Conservation (phyloP, 2,797 vertebrate species). For the Caiman crocodilus region DNA sequence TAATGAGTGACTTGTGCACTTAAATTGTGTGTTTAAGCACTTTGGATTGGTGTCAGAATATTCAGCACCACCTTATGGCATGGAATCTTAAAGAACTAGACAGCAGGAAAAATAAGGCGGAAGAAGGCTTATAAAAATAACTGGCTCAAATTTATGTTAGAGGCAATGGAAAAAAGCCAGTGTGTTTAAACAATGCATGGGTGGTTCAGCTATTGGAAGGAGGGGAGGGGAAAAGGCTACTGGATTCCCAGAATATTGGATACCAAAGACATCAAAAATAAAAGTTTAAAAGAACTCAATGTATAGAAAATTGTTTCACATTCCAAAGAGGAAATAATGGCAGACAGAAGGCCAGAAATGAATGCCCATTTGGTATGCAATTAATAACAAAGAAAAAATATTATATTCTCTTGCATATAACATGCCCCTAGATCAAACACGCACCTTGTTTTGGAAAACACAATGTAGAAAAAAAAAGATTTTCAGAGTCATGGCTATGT, state of each 20-base stretch:
- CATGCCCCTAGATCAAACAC: too few species aligned
- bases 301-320: neutral
- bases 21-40: neutral
- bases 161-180: neutral
- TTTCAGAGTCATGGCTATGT: too few species aligned
- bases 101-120: neutral
- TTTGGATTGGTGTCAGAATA: neutral
- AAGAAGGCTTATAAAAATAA: neutral
- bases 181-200: neutral
- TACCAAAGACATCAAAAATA: neutral
- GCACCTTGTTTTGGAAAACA: too few species aligned
- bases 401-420: too few species aligned
- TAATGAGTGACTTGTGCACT: neutral
- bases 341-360: neutral
- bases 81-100: neutral
- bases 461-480: too few species aligned
- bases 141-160: neutral
- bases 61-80: neutral
- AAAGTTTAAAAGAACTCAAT: neutral
- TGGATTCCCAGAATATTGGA: neutral
- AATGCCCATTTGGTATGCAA: neutral
- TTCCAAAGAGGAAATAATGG: neutral
- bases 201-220: neutral
- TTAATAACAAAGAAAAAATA: neutral
- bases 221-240: neutral